Conservation (phyloP, 2,888 invertebrate genomes). For the Euplagia quadripunctaria region DNA sequence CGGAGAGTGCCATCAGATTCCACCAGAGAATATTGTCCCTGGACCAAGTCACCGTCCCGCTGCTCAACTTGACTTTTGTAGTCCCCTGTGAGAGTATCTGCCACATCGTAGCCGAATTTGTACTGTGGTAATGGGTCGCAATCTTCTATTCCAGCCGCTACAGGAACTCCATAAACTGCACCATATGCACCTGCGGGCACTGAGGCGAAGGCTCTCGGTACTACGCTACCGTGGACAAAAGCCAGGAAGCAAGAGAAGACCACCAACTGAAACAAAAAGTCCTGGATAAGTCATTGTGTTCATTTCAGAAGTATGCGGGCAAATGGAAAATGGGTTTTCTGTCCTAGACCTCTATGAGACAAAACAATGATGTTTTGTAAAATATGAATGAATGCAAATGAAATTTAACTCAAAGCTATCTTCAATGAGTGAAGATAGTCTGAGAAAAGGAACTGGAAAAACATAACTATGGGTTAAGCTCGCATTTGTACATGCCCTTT, state of each 20-base stretch:
- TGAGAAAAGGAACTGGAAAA: too few species aligned
- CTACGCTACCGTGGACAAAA: conserved; percentile 70
- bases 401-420: not conserved
- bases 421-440: too few species aligned
- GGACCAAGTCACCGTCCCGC: conserved; percentile 86
- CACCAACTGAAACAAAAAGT: conserved; percentile 71
- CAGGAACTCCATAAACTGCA: conserved; percentile 53
- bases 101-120: conserved; percentile 79
- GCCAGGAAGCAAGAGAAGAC: conserved; percentile 78
- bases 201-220: conserved; percentile 68
- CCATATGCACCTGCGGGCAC: conserved; percentile 68
- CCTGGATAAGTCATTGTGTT: not conserved
- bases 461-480: too few species aligned
- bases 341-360: not conserved
- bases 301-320: not conserved
- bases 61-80: conserved; percentile 83
- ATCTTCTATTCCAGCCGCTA: conserved; percentile 74
- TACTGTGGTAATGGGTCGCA: conserved; percentile 88
- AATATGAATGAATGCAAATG: not conserved
- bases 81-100: conserved; percentile 80
- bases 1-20: conserved; percentile 81
- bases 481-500: too few species aligned
- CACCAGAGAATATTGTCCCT: conserved; percentile 78
- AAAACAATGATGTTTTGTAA: not conserved
- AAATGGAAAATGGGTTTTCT: not conserved